These are phyloP conservation scores for Pseudomyrmex flavicornis DNA, from an alignment of 1,140 invertebrate genomes.

Conservation along the genomic window DNA sequence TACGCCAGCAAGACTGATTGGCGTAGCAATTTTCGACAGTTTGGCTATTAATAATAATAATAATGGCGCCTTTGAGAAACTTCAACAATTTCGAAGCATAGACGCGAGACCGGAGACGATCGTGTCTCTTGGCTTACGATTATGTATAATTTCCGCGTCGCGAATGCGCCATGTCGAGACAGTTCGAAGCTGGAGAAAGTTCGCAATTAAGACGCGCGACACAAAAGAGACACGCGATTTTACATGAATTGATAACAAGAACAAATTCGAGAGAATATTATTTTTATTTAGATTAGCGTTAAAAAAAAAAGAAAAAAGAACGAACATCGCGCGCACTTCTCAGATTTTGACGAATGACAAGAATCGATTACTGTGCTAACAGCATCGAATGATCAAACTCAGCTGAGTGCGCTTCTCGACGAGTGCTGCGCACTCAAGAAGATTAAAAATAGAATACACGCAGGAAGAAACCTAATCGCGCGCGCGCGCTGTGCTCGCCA, in stretches of 20 bases:
- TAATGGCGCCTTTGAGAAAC: slow-evolving; percentile 35
- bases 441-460: slow-evolving; percentile 40
- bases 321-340: too few species aligned
- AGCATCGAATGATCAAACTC: too few species aligned
- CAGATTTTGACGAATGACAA: too few species aligned
- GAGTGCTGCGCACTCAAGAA: background rate
- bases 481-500: background rate
- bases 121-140: background rate
- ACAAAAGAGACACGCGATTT: too few species aligned
- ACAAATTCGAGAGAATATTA: too few species aligned
- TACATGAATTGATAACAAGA: too few species aligned
- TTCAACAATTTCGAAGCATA: slow-evolving; percentile 32
- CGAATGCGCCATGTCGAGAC: background rate
- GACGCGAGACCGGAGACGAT: slow-evolving; percentile 4
- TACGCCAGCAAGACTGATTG: slow-evolving; percentile 40
- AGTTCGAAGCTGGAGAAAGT: background rate
- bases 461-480: slow-evolving; percentile 3
- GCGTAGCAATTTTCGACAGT: slow-evolving; percentile 47
- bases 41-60: slow-evolving; percentile 49
- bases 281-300: too few species aligned
- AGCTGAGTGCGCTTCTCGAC: background rate
- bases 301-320: too few species aligned
- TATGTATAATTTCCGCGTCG: background rate
- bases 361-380: too few species aligned
- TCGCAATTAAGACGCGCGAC: background rate